Base-by-base conservation (phyloP, 2,888 invertebrate species). In the Lycia hirtaria region DNA sequence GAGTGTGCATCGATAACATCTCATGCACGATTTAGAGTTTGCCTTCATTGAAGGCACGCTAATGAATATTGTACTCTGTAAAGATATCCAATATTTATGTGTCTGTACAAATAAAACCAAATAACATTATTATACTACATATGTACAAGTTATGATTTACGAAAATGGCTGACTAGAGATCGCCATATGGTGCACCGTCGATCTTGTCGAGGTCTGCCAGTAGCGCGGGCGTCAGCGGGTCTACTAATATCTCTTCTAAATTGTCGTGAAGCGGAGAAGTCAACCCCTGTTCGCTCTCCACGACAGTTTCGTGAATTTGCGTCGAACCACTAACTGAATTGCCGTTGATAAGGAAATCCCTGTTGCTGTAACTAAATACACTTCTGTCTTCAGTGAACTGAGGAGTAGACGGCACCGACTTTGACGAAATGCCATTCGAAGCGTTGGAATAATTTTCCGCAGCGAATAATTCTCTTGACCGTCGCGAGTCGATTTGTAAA, bases 401-500 rank as follows among this genome's bases (percentile, higher is more conserved):
- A 12, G 96, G 96, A 41, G 83, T 83, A 7, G 96, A 95, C 19
- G 96, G 96, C 83, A 96, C 96, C 0, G 96, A 96, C 75, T 95
- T 94, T 10, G 96, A 95, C 35, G 87, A 88, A 68, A 93, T 92
- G 33, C 94, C 93, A 67, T 93, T 92, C n/a, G 87, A 72, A 45
- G 74, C 68, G 59, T 67, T 78, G 2, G 81, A 65, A 63, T 81
- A 85, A 50, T 74, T 80, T 5, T 85, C 84, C 1, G 85, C 67
- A 1, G 85, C 65, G 65, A 88, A 88, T 33, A 86, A 61, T 56
- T 87, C 86, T 33, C 87, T 72, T n/a, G 85, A 80, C 28, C 85
- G 86, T 37, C 87, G 86, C 47, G 83, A 83, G 67, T 87, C 89
- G 55, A 87, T 85, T 63, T 88, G 87, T 64, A 87, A 71, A 64